Evolutionary conservation across 2,888 invertebrate genomes (phyloP), one percentile per base, ranked within the genome.

Genomic region (Opisthograptis luteolata): DNA sequence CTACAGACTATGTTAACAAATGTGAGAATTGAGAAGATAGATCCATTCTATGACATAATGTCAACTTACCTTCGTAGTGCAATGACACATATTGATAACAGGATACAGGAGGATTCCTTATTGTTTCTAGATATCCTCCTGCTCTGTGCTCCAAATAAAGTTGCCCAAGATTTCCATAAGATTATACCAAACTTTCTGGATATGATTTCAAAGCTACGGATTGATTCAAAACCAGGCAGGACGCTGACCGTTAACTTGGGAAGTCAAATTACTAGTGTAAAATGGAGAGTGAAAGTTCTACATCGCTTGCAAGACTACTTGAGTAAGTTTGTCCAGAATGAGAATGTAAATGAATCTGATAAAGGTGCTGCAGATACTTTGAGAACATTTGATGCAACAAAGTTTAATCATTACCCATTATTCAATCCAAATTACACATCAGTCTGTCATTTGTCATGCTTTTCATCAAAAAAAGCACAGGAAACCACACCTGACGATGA

Each of bases 51-150:
- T 72, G 93, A 94, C 54, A 91, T 95, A 3, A 84, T 98, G 51
- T 93, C 95, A 12, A 95, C 96, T 0, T 96, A 96, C 78, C 80
- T 98, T 34, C 93, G 95, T 41, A 97, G 97, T 86, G 95, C 96
- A 0, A 96, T 98, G 96, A 97, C 97, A 0, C 96, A 98, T 68
- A 95, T 98, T 50, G 93, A 96, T 73, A 92, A 92, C 7, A 90
- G 92, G 37, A 94, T 98, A 55, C 96, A 97, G 73, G 95, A 96
- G 73, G 97, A 97, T 79, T 96, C 97, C 0, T 85, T 98, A 0
- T 74, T 94, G 0, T 92, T 97, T 58, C 84, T 98, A 10, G 97
- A 97, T 71, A 90, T 94, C 28, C 87, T 97, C n/a, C 79, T 97
- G 8, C 87, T 92, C 27, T 92, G 94, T 63, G 92, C 93, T 42